Evolutionary conservation across 2,888 invertebrate species (phyloP).

Genomic region (Trissonchulus latispiculum): DNA sequence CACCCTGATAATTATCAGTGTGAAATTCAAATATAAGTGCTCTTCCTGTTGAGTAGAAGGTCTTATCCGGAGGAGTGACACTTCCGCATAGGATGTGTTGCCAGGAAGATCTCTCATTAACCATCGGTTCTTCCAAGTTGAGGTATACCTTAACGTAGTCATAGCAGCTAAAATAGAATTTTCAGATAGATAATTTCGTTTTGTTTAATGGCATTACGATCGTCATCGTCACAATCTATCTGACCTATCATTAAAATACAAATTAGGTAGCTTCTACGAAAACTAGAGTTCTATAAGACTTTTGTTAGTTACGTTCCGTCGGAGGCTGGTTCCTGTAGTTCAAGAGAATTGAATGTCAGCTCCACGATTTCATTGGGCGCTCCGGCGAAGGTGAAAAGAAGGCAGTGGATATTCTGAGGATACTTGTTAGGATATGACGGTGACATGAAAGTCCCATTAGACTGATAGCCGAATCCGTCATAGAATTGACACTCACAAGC

Average conservation of each 20-base stretch:
- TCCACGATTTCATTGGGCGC: conserved; percentile 68
- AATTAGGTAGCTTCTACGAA: not conserved
- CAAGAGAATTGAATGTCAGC: conserved; percentile 67
- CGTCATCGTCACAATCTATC: too few relatives aligned
- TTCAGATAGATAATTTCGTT: too few relatives aligned
- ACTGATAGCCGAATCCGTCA: conserved; percentile 66
- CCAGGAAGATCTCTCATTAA: conserved; percentile 67
- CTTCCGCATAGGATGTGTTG: conserved; percentile 61
- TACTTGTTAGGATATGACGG: conserved; percentile 71
- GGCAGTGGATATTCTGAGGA: conserved; percentile 63
- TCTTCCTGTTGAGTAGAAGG: conserved; percentile 64
- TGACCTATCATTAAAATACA: too few relatives aligned
- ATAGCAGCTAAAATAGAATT: conserved; percentile 22
- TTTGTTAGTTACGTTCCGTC: conserved; percentile 15
- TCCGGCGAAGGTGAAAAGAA: conserved; percentile 71
- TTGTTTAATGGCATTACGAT: too few relatives aligned
- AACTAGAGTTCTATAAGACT: not conserved
- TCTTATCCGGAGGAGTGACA: conserved; percentile 44
- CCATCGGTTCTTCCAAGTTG: conserved; percentile 52
- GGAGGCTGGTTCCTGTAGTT: conserved; percentile 51
- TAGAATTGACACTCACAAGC: conserved; percentile 73
- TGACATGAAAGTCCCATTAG: conserved; percentile 64
- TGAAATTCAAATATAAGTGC: conserved; percentile 66
- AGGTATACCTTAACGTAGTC: conserved; percentile 69
- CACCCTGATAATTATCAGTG: conserved; percentile 50